Evolutionary conservation across 1,140 invertebrate genomes (phyloP).

Genomic region (Octopus sinensis): DNA sequence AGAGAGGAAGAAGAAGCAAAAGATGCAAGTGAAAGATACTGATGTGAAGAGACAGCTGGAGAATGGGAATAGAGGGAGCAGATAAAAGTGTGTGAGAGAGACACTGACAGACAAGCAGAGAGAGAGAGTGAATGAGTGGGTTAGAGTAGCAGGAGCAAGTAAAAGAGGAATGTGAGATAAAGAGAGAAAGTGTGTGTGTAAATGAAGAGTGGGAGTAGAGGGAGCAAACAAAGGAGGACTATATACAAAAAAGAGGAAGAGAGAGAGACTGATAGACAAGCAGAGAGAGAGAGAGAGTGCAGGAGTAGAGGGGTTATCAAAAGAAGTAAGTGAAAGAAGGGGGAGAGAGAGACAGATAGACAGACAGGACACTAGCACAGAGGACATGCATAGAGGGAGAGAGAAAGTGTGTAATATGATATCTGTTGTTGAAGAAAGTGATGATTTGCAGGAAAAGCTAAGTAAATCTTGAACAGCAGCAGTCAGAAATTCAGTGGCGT

Average conservation of each 20-base stretch:
- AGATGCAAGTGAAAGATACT: neutral
- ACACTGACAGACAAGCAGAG: neutral
- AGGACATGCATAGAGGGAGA: neutral
- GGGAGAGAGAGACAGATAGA: constrained; percentile 1
- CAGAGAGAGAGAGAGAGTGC: neutral
- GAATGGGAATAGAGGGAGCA: neutral
- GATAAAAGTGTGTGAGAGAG: neutral
- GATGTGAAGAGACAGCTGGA: neutral
- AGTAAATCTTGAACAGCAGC: neutral
- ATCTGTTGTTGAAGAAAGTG: neutral
- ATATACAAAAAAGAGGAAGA: neutral
- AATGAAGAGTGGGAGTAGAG: neutral
- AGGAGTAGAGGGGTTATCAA: neutral
- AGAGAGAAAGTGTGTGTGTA: neutral
- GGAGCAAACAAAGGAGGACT: neutral
- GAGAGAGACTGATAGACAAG: neutral
- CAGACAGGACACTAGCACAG: neutral
- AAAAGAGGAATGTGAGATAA: neutral
- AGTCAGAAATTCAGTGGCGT: neutral
- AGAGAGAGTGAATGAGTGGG: neutral
- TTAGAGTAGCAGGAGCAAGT: neutral
- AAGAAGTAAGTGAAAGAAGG: neutral
- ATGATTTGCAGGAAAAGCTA: neutral
- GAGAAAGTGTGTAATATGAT: neutral
- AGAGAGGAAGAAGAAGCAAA: constrained; percentile 4